A percentile compares a stretch with the other conserved stretches of the same genome.
phyloP scores from a whole-genome alignment of 2,797 vertebrate genomes.

The Lerista edwardsae region DNA sequence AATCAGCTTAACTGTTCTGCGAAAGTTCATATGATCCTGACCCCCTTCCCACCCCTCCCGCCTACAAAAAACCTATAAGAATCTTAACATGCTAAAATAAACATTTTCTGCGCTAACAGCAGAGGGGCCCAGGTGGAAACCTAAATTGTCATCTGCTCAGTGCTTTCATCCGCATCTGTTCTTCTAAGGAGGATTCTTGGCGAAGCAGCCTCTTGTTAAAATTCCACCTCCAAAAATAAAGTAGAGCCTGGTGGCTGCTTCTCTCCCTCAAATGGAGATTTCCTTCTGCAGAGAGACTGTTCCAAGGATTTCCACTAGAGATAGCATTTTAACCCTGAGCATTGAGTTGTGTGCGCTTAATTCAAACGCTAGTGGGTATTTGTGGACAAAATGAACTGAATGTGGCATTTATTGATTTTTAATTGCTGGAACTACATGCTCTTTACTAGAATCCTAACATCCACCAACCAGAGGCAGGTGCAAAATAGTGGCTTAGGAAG shows the following conservation, averaged over 20 bases:
- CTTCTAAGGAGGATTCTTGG: background rate
- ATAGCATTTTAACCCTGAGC: background rate
- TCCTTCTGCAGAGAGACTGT: background rate
- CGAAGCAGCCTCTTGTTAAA: slow-evolving; percentile 25
- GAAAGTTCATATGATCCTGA: background rate
- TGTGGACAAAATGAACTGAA: background rate
- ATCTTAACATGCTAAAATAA: fast-evolving
- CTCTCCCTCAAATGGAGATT: background rate
- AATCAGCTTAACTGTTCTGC: background rate
- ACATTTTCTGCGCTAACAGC: background rate
- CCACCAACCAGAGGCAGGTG: too few species aligned
- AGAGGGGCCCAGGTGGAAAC: background rate
- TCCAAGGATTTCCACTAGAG: background rate
- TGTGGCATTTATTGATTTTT: background rate
- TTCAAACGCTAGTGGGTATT: background rate
- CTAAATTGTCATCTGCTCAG: background rate
- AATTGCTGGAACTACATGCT: too few species aligned
- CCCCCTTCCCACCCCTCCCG: background rate
- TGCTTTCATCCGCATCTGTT: background rate
- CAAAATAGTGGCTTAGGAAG: too few species aligned
- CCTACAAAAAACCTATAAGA: background rate
- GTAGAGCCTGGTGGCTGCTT: background rate
- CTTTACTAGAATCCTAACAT: too few species aligned
- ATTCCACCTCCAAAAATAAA: slow-evolving; percentile 23
- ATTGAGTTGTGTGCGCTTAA: background rate